A percentile compares a stretch with the other conserved stretches of the same genome.
Evolutionary conservation across 2,797 vertebrate species (phyloP).

Genomic region (Lepidocolaptes lacrymiger): DNA sequence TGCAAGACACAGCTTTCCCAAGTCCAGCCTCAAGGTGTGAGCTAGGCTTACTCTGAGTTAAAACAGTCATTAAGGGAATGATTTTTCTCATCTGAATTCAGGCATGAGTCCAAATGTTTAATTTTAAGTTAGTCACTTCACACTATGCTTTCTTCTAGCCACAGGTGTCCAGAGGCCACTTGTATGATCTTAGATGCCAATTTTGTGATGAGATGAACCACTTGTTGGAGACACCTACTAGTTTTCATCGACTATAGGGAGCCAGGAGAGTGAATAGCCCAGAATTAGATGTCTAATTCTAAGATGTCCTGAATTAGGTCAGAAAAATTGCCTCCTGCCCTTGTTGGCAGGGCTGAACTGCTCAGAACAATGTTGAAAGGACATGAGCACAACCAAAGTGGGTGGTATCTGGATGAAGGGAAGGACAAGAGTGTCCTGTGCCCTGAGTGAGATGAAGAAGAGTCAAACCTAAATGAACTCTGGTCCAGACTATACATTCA

Average conservation of each 20-base stretch:
- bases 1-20: neutral
- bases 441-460: neutral
- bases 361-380: neutral
- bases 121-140: neutral
- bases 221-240: neutral
- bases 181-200: neutral
- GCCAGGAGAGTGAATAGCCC: neutral
- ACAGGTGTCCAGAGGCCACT: neutral
- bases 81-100: neutral
- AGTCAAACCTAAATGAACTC: neutral
- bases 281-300: conserved; percentile 26
- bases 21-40: neutral
- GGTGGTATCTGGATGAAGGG: neutral
- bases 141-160: neutral
- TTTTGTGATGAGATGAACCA: neutral
- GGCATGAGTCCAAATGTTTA: neutral
- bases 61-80: neutral
- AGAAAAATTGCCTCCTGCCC: neutral
- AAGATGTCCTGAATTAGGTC: neutral
- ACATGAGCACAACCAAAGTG: neutral
- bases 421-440: neutral
- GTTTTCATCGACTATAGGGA: neutral
- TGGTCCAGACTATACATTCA: neutral
- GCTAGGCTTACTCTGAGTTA: neutral
- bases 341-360: neutral